These are phyloP conservation scores for Lycaena phlaeas DNA, from an alignment of 2,888 invertebrate genomes.

Conservation along the genomic window DNA sequence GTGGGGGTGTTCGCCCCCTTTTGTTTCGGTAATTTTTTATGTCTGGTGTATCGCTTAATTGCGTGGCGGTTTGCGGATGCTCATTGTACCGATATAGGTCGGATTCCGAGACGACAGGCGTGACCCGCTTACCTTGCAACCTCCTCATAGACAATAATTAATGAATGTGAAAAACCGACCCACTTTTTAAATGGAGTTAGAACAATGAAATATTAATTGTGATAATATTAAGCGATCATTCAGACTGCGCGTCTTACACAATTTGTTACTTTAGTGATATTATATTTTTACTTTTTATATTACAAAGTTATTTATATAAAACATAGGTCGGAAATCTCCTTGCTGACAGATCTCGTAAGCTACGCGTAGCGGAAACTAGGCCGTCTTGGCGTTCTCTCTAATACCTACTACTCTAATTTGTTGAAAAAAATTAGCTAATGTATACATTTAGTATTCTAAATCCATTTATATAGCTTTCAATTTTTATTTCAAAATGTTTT, in stretches of 20 bases:
- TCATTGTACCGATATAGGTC: constrained; percentile 65
- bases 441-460: too few relatives aligned
- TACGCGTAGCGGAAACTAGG: too few relatives aligned
- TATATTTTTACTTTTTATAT: too few relatives aligned
- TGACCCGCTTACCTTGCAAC: constrained; percentile 51
- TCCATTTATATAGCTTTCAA: too few relatives aligned
- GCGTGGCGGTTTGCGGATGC: constrained; percentile 58
- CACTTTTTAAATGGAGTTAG: constrained; percentile 24
- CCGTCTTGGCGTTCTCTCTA: too few relatives aligned
- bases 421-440: too few relatives aligned
- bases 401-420: too few relatives aligned
- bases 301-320: too few relatives aligned
- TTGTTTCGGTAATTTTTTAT: constrained; percentile 72
- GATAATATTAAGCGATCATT: constrained; percentile 17
- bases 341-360: too few relatives aligned
- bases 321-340: too few relatives aligned
- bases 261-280: too few relatives aligned
- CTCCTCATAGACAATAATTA: constrained; percentile 25
- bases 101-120: constrained; percentile 39
- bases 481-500: too few relatives aligned
- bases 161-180: constrained; percentile 28
- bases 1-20: constrained; percentile 45
- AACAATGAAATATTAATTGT: constrained; percentile 23
- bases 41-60: constrained; percentile 68
- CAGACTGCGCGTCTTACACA: constrained; percentile 7